Evolutionary conservation across 2,888 invertebrate species (phyloP).

Genomic region (Tipula lateralis): DNA sequence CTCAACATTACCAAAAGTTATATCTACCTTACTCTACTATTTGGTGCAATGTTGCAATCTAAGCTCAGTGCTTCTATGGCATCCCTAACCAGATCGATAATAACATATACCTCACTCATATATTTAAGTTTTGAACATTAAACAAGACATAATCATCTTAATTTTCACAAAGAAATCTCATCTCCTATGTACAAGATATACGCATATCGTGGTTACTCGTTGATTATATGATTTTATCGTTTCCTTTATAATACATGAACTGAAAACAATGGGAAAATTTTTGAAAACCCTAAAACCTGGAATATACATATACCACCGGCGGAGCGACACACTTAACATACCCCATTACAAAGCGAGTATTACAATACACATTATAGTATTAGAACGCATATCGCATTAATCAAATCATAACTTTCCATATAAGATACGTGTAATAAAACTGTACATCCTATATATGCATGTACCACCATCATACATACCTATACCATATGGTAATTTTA

Average conservation of each 20-base stretch:
- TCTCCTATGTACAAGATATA: no score
- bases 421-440: not conserved
- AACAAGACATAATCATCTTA: no score
- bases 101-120: no score
- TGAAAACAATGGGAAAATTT: not conserved
- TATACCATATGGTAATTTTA: conserved; percentile 7
- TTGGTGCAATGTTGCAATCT: no score
- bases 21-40: no score
- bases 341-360: not conserved
- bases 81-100: no score
- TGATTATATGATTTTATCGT: not conserved
- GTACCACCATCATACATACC: not conserved
- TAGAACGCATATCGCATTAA: not conserved
- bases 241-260: not conserved
- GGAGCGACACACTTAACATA: not conserved
- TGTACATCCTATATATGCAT: not conserved
- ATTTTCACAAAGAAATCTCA: no score
- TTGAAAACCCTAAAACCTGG: not conserved
- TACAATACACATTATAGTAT: no score
- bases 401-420: not conserved
- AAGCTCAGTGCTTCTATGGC: no score
- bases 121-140: no score
- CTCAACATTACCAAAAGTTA: no score
- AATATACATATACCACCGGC: not conserved
- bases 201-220: no score